Base-by-base conservation (phyloP, 2,888 invertebrate species). In the Luperina testacea region DNA sequence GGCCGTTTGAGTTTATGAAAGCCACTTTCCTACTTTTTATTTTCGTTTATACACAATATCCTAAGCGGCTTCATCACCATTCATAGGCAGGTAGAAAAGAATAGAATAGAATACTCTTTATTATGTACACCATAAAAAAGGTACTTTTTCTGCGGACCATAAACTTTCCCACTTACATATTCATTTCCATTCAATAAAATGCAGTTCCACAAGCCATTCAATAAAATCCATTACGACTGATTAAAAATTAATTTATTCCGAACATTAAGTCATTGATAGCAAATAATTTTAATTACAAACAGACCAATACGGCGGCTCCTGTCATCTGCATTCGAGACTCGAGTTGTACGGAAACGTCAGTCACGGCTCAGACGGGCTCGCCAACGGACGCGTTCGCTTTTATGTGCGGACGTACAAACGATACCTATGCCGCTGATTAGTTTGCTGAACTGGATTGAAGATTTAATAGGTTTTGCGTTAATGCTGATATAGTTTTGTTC, bases 331-430 rank as follows among this genome's bases (percentile, higher is more conserved):
- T 51, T 87, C 68, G 77, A 61, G 72, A 78, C 48, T 87, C 68
- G 77, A 61, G 72, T 70, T 77, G 74, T 76, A 67, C 87, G 88
- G 88, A 89, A 88, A 86, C 69, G 90, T 89, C 90, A 84, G 74
- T 88, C 83, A 83, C 48, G 15, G 79, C 68, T 64, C 42, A 73
- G 61, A 64, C 71, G 64, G 9, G 5, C 42, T 48, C 38, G 68
- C 65, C 77, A 64, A 71, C 79, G 48, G 78, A 71, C 70, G 73
- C 38, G 70, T 42, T 67, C 42, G 67, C 71, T 80, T 81, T 77
- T 72, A 72, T 74, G 53, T 63, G n/a, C 69, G 63, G 17, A 69
- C 61, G 67, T n/a, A 67, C 70, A 67, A 65, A 74, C 20, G 24
- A 32, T 63, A 75, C 61, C n/a, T 73, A 57, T 45, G 32, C 8